Evolutionary conservation across 37 sponge, comb jelly and placozoan genomes (phyloP).

Genomic region (Eunapius fragilis): DNA sequence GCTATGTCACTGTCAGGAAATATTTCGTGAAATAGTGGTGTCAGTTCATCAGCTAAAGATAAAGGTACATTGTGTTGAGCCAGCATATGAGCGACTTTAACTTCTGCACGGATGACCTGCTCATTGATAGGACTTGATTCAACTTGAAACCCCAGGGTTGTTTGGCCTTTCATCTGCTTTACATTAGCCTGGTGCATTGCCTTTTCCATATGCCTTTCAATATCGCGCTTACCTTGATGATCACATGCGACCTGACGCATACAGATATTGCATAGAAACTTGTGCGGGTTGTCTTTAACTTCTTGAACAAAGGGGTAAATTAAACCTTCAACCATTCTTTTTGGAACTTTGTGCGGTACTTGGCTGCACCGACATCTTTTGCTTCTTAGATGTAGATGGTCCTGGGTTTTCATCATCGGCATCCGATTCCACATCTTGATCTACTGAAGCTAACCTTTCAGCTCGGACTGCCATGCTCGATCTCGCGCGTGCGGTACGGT

Average conservation of each 20-base stretch:
- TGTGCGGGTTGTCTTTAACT: constrained; percentile 10
- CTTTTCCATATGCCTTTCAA: constrained; percentile 15
- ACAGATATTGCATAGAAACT: constrained; percentile 28
- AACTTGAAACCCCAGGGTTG: neutral
- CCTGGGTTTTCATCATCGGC: too few relatives aligned
- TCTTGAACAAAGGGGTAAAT: constrained; percentile 10
- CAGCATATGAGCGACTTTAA: constrained; percentile 38
- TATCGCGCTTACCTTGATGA: constrained; percentile 8
- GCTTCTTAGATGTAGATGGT: too few relatives aligned
- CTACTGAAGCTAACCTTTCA: too few relatives aligned
- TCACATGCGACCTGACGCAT: constrained; percentile 16
- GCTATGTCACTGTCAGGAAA: constrained; percentile 56
- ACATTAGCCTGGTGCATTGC: constrained; percentile 18
- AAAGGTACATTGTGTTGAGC: constrained; percentile 41
- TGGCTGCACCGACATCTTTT: neutral
- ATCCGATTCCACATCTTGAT: too few relatives aligned
- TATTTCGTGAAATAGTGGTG: constrained; percentile 29
- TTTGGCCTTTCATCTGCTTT: constrained; percentile 11
- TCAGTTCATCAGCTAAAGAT: constrained; percentile 38
- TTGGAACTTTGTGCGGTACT: constrained; percentile 19
- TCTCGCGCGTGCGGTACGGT: too few relatives aligned
- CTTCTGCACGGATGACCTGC: constrained; percentile 46
- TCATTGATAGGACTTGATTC: constrained; percentile 14
- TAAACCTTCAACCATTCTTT: neutral
- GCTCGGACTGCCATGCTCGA: too few relatives aligned